Evolutionary conservation across 1,140 invertebrate genomes (phyloP).

Genomic region (Aphaenogaster floridana): DNA sequence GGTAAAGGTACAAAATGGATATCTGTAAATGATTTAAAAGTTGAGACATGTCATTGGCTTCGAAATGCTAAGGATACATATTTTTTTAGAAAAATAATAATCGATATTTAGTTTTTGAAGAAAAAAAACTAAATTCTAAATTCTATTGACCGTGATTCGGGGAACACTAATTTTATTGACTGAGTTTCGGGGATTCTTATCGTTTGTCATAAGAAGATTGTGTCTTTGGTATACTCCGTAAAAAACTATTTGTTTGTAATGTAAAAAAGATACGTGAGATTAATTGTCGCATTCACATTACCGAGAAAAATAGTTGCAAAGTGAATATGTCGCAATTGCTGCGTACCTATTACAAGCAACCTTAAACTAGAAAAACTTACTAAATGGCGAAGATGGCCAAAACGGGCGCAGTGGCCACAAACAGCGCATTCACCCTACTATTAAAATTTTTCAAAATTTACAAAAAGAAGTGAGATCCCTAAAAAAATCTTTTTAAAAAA

Average conservation of each 20-base stretch:
- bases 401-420: not conserved
- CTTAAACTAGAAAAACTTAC: not conserved
- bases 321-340: not conserved
- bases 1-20: too few relatives aligned
- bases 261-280: not conserved
- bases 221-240: not conserved
- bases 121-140: not conserved
- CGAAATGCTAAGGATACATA: too few relatives aligned
- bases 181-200: constrained; percentile 6
- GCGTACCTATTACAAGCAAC: not conserved
- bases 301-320: not conserved
- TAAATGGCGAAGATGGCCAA: constrained; percentile 6
- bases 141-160: not conserved
- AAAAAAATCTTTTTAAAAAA: too few relatives aligned
- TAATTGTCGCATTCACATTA: not conserved
- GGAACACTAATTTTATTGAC: too few relatives aligned
- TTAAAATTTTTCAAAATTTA: too few relatives aligned
- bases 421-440: not conserved
- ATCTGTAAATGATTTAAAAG: too few relatives aligned
- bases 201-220: not conserved
- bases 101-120: too few relatives aligned
- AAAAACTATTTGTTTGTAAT: not conserved
- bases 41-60: too few relatives aligned
- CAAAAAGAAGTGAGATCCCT: too few relatives aligned
- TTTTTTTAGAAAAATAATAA: too few relatives aligned